These are phyloP conservation scores for Athene cunicularia DNA, from an alignment of 2,113 vertebrate species.

Conservation along the genomic window DNA sequence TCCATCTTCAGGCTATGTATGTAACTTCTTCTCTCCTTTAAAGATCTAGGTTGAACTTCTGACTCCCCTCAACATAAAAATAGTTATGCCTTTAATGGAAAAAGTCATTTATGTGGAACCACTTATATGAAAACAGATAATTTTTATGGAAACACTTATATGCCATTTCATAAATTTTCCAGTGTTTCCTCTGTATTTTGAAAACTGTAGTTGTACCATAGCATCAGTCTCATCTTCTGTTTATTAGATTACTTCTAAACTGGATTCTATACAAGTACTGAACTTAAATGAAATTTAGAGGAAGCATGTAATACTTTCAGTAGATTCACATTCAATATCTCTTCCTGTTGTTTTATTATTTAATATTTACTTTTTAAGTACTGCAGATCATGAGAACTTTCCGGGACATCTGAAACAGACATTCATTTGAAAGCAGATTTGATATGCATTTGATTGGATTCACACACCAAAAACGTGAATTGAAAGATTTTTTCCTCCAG, in stretches of 20 bases:
- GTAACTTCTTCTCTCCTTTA: not conserved
- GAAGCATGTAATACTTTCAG: not conserved
- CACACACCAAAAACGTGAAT: not conserved
- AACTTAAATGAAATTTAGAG: constrained; percentile 15
- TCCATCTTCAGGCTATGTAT: not conserved
- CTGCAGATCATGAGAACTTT: not conserved
- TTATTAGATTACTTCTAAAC: constrained; percentile 24
- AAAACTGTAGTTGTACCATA: not conserved
- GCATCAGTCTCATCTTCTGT: not conserved
- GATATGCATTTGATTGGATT: not conserved
- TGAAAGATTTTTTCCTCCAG: not conserved
- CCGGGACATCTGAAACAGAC: not conserved
- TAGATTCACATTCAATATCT: not conserved
- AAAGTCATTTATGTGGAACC: not conserved
- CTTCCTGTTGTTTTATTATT: not conserved
- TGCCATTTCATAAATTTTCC: not conserved
- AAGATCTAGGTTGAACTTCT: not conserved
- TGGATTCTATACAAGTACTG: not conserved
- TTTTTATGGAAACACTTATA: not conserved
- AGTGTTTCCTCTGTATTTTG: not conserved
- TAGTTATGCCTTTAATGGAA: not conserved
- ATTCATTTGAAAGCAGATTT: not conserved
- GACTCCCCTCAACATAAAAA: not conserved
- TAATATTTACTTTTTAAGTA: not conserved
- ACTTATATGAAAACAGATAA: not conserved